Evolutionary conservation across 2,888 invertebrate genomes (phyloP).

Genomic region (Lamellibrachia satsuma): DNA sequence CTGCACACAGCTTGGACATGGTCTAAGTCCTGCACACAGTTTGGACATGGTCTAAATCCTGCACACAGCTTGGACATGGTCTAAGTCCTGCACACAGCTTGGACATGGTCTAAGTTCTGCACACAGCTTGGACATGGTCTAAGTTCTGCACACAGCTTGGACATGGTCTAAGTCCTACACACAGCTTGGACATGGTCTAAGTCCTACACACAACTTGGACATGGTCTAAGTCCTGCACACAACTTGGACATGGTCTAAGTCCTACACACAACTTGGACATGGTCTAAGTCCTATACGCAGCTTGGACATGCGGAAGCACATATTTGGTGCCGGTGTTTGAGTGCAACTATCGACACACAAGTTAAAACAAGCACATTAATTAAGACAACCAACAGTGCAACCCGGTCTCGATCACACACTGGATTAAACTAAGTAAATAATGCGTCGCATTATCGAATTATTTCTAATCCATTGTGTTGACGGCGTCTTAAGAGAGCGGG

Average conservation of each 20-base stretch:
- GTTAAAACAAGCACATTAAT: constrained; percentile 5
- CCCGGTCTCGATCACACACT: background rate
- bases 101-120: too few species aligned
- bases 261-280: background rate
- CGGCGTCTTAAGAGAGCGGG: background rate
- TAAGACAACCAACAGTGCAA: background rate
- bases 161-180: too few species aligned
- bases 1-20: too few species aligned
- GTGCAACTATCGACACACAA: background rate
- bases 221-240: background rate
- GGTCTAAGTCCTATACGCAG: background rate
- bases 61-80: too few species aligned
- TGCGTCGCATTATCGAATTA: background rate
- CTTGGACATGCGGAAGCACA: background rate
- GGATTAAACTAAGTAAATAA: background rate
- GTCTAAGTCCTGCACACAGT: too few species aligned
- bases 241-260: background rate
- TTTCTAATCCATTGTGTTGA: constrained; percentile 17
- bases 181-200: too few species aligned
- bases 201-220: too few species aligned
- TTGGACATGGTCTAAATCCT: too few species aligned
- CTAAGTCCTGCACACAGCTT: too few species aligned
- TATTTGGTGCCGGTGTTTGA: background rate
- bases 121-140: too few species aligned
- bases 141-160: too few species aligned